A percentile compares a stretch with the other conserved stretches of the same genome.
Conservation (phyloP, 2,797 vertebrate species). For the Anas flavirostris region DNA sequence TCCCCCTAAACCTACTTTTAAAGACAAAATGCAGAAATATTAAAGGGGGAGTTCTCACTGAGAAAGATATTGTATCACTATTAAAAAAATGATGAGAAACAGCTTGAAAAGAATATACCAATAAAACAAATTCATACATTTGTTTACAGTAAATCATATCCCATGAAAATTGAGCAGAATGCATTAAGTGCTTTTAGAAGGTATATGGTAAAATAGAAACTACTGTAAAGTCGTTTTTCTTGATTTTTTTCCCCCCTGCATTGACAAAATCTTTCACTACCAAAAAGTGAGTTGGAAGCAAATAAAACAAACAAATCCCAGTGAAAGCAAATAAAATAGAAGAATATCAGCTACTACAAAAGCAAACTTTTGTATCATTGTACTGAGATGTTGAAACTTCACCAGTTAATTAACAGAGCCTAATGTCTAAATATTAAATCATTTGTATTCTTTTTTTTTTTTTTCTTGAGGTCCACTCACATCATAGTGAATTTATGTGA, state of each 20-base stretch:
- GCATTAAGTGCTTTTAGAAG: background rate
- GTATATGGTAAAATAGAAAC: fast-evolving
- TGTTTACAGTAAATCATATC: background rate
- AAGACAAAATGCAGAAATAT: background rate
- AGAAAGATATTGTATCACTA: too few relatives aligned
- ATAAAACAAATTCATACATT: background rate
- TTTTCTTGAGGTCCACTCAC: background rate
- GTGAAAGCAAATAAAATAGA: background rate
- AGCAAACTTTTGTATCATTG: background rate
- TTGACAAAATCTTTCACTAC: background rate
- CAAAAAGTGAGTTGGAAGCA: background rate
- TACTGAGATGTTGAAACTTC: background rate
- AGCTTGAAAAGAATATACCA: background rate
- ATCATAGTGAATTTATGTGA: background rate
- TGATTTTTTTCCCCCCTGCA: background rate
- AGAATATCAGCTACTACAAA: background rate
- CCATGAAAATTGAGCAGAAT: background rate
- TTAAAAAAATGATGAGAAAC: background rate
- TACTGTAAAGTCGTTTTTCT: background rate
- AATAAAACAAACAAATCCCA: background rate
- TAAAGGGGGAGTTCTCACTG: too few relatives aligned
- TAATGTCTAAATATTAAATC: background rate
- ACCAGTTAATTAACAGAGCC: background rate
- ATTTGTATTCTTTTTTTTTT: background rate
- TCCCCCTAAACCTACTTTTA: background rate